These are phyloP conservation scores for Sarcophaga peregrina DNA, from an alignment of 1,140 invertebrate species.

Conservation along the genomic window DNA sequence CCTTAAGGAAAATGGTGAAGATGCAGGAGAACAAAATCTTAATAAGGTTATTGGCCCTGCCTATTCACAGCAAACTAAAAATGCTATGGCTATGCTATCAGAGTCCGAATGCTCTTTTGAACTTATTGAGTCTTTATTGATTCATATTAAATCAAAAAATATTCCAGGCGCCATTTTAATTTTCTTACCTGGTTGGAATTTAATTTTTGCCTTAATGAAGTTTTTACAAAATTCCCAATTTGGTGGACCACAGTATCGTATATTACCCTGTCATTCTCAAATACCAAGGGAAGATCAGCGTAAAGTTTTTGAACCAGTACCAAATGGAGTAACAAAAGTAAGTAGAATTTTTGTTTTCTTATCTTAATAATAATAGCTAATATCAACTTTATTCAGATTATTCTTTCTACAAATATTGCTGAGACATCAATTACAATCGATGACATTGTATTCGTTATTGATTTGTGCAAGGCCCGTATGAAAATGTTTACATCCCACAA, in stretches of 20 bases:
- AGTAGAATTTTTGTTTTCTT: conserved; percentile 55
- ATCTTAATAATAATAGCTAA: neutral
- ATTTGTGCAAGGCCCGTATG: conserved; percentile 95
- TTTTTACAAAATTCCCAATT: conserved; percentile 82
- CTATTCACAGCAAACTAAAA: conserved; percentile 74
- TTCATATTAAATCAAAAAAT: conserved; percentile 79
- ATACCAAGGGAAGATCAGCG: conserved; percentile 90
- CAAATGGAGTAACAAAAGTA: conserved; percentile 75
- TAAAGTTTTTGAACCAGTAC: conserved; percentile 85
- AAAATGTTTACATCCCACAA: conserved; percentile 95
- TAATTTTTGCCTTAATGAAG: conserved; percentile 92
- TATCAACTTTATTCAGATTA: conserved; percentile 68
- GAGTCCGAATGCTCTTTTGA: conserved; percentile 92
- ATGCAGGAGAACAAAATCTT: conserved; percentile 81
- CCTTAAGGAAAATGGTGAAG: conserved; percentile 62
- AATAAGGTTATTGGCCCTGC: conserved; percentile 73
- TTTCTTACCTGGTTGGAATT: conserved; percentile 94
- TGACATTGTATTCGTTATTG: conserved; percentile 96
- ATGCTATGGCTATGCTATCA: conserved; percentile 79
- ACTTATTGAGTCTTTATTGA: conserved; percentile 84
- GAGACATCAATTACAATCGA: conserved; percentile 97
- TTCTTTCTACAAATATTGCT: conserved; percentile 91
- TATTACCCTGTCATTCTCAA: conserved; percentile 91
- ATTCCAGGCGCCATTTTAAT: conserved; percentile 88
- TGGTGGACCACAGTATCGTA: conserved; percentile 75